phyloP scores from a whole-genome alignment of 2,797 vertebrate species.

The Chaetophractus vellerosus region DNA sequence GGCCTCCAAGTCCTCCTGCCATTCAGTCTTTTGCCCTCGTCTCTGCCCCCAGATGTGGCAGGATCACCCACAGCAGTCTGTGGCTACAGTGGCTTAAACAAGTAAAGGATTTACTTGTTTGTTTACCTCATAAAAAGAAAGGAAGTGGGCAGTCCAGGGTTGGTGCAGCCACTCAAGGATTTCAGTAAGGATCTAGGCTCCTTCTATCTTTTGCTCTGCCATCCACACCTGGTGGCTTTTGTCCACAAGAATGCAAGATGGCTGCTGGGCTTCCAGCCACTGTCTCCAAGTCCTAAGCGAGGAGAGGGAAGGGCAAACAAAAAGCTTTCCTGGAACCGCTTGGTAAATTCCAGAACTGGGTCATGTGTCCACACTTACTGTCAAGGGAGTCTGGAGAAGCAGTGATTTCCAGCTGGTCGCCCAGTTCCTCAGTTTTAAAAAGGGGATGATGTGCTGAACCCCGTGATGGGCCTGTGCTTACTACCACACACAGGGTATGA shows the following conservation, averaged over 20 bases:
- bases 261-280: not conserved
- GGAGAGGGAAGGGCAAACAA: not conserved
- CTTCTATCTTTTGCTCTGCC: not conserved
- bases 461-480: not conserved
- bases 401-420: not conserved
- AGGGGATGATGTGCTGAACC: not conserved
- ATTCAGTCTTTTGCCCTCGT: not conserved
- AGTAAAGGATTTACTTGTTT: not conserved
- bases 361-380: not conserved
- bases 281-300: not conserved
- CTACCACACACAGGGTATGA: rapidly evolving
- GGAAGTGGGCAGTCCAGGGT: not conserved
- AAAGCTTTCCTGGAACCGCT: not conserved
- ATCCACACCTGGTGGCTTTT: not conserved
- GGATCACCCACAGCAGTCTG: conserved; percentile 1
- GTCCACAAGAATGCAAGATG: not conserved
- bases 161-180: not conserved
- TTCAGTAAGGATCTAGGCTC: not conserved
- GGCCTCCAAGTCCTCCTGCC: not conserved
- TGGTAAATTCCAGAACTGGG: not conserved
- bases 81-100: not conserved
- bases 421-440: not conserved
- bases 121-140: not conserved
- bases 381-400: not conserved
- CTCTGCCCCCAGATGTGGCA: not conserved